Percentiles rank a stretch among this genome's conserved stretches.
These are phyloP conservation scores for Drosophila pandora DNA, from an alignment of 1,140 invertebrate species.

Conservation along the genomic window DNA sequence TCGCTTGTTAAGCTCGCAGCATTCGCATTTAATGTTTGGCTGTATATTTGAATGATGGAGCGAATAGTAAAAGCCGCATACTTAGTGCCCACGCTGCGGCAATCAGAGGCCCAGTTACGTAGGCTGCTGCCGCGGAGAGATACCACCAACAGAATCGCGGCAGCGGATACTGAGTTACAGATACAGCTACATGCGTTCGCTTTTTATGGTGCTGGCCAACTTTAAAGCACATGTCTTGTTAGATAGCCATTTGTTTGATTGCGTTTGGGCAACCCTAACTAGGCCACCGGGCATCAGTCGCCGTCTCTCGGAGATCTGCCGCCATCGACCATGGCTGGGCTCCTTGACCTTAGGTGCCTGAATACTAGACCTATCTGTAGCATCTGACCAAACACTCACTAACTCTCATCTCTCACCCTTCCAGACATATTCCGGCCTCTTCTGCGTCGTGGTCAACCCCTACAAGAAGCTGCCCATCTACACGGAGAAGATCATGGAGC, in stretches of 20 bases:
- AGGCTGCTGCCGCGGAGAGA: conserved; percentile 47
- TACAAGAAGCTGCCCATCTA: conserved; percentile 99
- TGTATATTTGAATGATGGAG: conserved; percentile 65
- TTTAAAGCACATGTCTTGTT: conserved; percentile 65
- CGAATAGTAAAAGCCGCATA: conserved; percentile 67
- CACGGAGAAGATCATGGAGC: conserved; percentile 99
- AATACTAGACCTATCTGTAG: background rate
- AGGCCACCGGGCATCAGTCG: conserved; percentile 70
- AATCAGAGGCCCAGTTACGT: conserved; percentile 55
- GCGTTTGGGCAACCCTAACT: conserved; percentile 63
- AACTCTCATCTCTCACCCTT: conserved; percentile 62
- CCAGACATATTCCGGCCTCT: conserved; percentile 99
- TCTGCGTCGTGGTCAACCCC: conserved; percentile 99
- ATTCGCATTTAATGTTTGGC: conserved; percentile 63
- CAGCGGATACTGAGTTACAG: conserved; percentile 12
- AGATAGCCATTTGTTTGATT: conserved; percentile 13
- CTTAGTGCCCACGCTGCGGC: conserved; percentile 70
- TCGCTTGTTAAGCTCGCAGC: conserved; percentile 9
- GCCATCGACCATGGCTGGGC: background rate
- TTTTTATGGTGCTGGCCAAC: conserved; percentile 62
- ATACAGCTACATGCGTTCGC: conserved; percentile 58
- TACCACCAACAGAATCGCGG: conserved; percentile 44
- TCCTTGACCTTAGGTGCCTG: background rate
- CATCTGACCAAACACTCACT: background rate
- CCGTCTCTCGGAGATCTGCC: background rate